Base-by-base conservation (phyloP, 1,140 invertebrate species). In the Aricia agestis region DNA sequence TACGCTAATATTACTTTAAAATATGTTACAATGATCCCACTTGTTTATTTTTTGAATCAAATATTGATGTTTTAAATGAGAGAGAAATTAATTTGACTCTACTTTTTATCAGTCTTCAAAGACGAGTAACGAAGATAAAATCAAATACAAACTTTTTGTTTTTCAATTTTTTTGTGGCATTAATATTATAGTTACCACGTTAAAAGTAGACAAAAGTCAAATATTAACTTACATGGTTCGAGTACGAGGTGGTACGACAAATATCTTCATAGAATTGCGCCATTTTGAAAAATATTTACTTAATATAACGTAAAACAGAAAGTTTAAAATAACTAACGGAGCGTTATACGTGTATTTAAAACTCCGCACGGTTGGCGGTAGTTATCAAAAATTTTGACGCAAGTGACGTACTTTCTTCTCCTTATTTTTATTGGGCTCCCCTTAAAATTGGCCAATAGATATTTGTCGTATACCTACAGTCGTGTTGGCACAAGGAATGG, bases 21-120 rank as follows among this genome's bases (percentile, higher is more conserved):
- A 91, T 91, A 91, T 89, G 89, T 91, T 89, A 87, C 84, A 89
- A 83, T 91, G 89, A 84, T 91, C 89, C 89, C 89, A 86, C 77
- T 85, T 89, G 87, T 91, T 90, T 81, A 84, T 86, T 84, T 86
- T 81, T 82, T 83, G 78, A 82, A 79, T 85, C 77, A 82, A 84
- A 80, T 77, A 76, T 79, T 80, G 80, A 71, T 25, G 72, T 79
- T 75, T 82, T 69, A 71, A 67, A 70, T 71, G 67, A 66, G 77
- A 73, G 73, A 72, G 76, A 72, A 74, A 74, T 70, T 41, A 36
- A 70, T 74, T 71, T 67, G 61, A 75, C 74, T 66, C 57, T 25
- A 67, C 41, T 75, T 66, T 68, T 67, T 82, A 84, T 90, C 86
- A 89, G 86, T 90, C 86, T 87, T 86, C 69, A 76, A 79, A 72